These are phyloP conservation scores for Lynx canadensis DNA, from an alignment of 2,113 vertebrate genomes.

Conservation along the genomic window DNA sequence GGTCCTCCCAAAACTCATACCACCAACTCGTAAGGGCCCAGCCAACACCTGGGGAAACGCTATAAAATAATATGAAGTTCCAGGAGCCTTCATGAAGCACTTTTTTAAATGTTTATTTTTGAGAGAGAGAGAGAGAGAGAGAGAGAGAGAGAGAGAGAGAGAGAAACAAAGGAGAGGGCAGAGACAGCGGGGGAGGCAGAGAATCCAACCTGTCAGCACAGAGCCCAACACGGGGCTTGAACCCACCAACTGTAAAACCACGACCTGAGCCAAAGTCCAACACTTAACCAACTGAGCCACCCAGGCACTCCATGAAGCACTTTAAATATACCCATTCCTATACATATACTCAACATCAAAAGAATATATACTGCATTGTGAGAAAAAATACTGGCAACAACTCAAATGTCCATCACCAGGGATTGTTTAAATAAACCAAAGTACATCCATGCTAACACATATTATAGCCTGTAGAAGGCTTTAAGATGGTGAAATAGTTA, in stretches of 20 bases:
- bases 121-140: no score
- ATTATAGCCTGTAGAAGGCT: background rate
- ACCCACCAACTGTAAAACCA: no score
- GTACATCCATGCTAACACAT: background rate
- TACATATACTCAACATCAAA: background rate
- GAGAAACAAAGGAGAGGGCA: no score
- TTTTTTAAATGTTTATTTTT: background rate
- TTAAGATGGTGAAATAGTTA: slow-evolving; percentile 6
- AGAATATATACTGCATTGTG: background rate
- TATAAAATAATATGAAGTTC: background rate
- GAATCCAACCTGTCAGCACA: no score
- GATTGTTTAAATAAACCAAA: background rate
- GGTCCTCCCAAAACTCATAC: background rate
- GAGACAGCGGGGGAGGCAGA: no score
- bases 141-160: no score
- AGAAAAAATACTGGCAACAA: background rate
- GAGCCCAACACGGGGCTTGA: no score
- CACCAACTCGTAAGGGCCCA: background rate
- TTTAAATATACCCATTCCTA: background rate
- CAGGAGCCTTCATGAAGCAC: background rate
- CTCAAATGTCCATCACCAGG: background rate
- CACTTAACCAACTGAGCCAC: no score
- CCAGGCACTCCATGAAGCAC: background rate
- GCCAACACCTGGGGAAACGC: background rate
- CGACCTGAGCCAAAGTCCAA: no score